A percentile compares a stretch with the other conserved stretches of the same genome.
Evolutionary conservation across 2,797 vertebrate species (phyloP).

Genomic region (Dallia pectoralis): DNA sequence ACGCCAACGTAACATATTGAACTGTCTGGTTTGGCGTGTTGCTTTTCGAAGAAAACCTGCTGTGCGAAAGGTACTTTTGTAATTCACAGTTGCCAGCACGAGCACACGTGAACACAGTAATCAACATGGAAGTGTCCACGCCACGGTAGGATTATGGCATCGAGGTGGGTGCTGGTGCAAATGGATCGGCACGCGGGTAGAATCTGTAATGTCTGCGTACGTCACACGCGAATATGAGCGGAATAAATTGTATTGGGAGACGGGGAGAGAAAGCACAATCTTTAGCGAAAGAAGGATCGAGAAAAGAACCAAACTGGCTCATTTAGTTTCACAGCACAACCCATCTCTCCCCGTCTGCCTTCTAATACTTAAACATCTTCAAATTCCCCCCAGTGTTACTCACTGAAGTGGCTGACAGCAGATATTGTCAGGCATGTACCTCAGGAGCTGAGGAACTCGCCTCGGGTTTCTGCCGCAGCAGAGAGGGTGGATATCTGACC

Average conservation of each 20-base stretch:
- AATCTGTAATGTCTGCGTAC: background rate
- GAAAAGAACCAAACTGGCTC: constrained; percentile 1
- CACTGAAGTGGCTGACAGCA: constrained; percentile 20
- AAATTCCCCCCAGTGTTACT: constrained; percentile 30
- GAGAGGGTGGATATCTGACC: constrained; percentile 2
- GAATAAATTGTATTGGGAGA: background rate
- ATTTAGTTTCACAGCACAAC: constrained; percentile 35
- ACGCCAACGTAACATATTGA: too few species aligned
- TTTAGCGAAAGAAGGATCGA: background rate
- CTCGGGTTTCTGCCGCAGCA: background rate
- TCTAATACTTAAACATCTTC: constrained; percentile 36
- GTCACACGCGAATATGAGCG: background rate
- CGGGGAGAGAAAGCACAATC: background rate
- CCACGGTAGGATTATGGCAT: background rate
- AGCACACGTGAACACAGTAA: background rate
- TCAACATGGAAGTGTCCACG: background rate
- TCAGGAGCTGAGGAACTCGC: background rate
- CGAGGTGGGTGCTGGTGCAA: background rate
- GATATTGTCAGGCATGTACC: constrained; percentile 12
- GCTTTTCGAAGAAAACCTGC: background rate
- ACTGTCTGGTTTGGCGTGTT: too few species aligned
- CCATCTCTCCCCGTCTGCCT: constrained; percentile 4
- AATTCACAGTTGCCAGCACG: background rate
- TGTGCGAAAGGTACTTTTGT: background rate
- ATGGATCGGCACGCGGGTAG: too few species aligned